Percentiles rank a stretch among this genome's conserved stretches.
These are phyloP conservation scores for Carettochelys insculpta DNA, from an alignment of 2,113 vertebrate species.

Conservation along the genomic window DNA sequence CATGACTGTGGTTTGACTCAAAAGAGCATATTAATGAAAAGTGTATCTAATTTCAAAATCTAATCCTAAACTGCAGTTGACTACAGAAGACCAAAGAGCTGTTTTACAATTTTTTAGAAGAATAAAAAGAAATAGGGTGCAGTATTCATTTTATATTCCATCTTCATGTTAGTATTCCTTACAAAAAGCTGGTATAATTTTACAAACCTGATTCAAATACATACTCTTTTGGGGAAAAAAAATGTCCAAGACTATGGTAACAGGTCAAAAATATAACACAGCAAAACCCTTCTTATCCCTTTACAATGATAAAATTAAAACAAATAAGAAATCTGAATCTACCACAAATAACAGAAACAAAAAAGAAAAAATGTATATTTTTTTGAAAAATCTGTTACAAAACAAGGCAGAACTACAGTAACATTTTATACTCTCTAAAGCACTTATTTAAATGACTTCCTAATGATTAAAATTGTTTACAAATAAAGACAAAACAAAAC, in stretches of 20 bases:
- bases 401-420: neutral
- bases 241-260: neutral
- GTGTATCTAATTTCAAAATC: neutral
- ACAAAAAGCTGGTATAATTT: neutral
- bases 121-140: neutral
- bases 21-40: neutral
- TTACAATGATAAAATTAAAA: neutral
- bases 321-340: neutral
- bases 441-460: neutral
- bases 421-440: neutral
- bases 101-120: neutral
- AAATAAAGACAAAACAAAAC: neutral
- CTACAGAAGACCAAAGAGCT: neutral
- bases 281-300: neutral
- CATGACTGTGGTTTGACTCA: neutral
- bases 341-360: neutral
- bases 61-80: neutral
- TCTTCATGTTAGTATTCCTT: neutral
- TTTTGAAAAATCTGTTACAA: neutral
- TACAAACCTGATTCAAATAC: neutral
- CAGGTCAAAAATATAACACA: neutral
- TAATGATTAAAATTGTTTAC: neutral
- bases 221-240: neutral
- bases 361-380: neutral
- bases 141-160: neutral